Evolutionary conservation across 1,140 invertebrate species (phyloP).

Genomic region (Drosophila ironensis): DNA sequence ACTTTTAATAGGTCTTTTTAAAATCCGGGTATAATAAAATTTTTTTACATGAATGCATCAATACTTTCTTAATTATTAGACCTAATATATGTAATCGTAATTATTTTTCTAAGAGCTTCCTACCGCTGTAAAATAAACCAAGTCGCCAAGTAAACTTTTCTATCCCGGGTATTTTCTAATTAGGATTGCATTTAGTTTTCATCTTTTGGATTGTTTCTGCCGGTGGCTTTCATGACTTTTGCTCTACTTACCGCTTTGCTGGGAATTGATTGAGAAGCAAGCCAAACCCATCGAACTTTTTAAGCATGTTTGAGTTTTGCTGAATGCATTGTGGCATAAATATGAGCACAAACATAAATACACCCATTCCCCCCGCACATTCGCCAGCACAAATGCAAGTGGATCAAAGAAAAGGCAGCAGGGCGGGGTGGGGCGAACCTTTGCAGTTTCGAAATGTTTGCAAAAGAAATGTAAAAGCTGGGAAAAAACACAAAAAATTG

Average conservation of each 20-base stretch:
- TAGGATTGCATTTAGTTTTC: background rate
- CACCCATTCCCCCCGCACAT: slow-evolving; percentile 9
- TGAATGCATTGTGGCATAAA: slow-evolving; percentile 76
- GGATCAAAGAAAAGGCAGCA: slow-evolving; percentile 52
- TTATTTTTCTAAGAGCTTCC: too few relatives aligned
- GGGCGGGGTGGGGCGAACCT: slow-evolving; percentile 15
- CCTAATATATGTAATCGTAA: too few relatives aligned
- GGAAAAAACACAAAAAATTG: slow-evolving; percentile 70
- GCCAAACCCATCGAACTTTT: slow-evolving; percentile 63
- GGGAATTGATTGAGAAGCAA: slow-evolving; percentile 71
- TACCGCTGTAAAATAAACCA: too few relatives aligned
- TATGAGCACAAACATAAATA: slow-evolving; percentile 50
- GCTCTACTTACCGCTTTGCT: background rate
- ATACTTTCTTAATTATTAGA: too few relatives aligned
- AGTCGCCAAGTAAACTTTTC: too few relatives aligned
- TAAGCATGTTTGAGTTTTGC: slow-evolving; percentile 71
- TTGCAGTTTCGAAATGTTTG: slow-evolving; percentile 48
- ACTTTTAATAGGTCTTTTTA: too few relatives aligned
- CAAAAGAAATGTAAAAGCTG: slow-evolving; percentile 46
- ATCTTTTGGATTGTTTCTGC: background rate
- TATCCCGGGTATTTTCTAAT: background rate
- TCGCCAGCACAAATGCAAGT: slow-evolving; percentile 11
- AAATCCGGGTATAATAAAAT: too few relatives aligned
- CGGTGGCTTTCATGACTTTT: background rate
- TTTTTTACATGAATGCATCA: too few relatives aligned